Base-by-base conservation (phyloP, 2,888 invertebrate species). In the Chloroclystis v-ata region DNA sequence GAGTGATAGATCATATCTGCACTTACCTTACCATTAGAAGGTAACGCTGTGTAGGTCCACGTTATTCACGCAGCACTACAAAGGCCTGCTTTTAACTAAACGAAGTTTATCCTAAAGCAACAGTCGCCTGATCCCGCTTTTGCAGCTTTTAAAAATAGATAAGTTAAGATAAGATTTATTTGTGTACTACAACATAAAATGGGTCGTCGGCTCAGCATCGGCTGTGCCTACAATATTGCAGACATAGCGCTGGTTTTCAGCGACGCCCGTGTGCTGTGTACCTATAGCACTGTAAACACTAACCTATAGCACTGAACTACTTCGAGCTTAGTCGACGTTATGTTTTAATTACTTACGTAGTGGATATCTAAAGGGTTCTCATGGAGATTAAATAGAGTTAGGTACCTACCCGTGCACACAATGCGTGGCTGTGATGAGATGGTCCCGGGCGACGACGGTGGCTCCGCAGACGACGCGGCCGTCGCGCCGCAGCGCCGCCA, bases 371-470 rank as follows among this genome's bases (percentile, higher is more conserved):
- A n/a, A n/a, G n/a, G n/a, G n/a, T n/a, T n/a, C n/a, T n/a, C n/a
- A n/a, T n/a, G n/a, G 20, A 5, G 20, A 5, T 20, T 2, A 2
- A 5, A 30, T 30, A n/a, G n/a, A 7, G 1, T 6, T 8, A 24
- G 13, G 9, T 10, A 78, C 89, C 84, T 78, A 94, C 94, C 92
- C 92, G 56, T 92, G 89, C 16, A 94, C 86, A 63, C 94, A 94
- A 67, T 94, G 94, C 1, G 93, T 92, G 0, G 94, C 94, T 0
- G 94, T 94, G 57, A 94, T 88, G 38, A 94, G 89, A 66, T 94
- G 94, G 61, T 89, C 89, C 30, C 89, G 83, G 7, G 93, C 92
- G 56, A 94, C 90, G 42, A 94, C 89, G 2, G 92, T 92, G 37
- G 92, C 94, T 6, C 93, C 94, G 64, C 94, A 95, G 67, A 92